Conservation (phyloP, 2,888 invertebrate genomes). For the Thelaira solivaga region DNA sequence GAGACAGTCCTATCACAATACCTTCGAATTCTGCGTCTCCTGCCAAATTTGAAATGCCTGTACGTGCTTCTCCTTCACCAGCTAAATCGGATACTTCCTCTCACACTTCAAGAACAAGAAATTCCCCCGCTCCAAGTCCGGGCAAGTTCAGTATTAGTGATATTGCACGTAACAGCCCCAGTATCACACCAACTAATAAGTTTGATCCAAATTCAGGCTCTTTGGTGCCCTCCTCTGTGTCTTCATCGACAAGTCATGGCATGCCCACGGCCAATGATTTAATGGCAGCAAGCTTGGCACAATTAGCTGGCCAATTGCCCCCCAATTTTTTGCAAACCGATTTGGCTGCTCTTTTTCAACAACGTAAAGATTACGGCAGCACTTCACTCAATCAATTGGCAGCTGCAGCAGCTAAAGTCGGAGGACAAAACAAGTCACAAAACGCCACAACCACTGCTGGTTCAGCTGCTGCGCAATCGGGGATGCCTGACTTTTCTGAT, state of each 20-base stretch:
- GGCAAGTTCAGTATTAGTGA: constrained; percentile 76
- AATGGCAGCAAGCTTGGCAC: constrained; percentile 76
- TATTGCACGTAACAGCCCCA: constrained; percentile 75
- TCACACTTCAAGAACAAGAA: constrained; percentile 78
- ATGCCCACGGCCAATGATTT: constrained; percentile 74
- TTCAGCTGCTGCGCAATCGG: constrained; percentile 35
- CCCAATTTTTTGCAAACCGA: constrained; percentile 75
- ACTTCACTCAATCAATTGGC: constrained; percentile 75
- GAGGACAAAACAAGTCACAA: constrained; percentile 68
- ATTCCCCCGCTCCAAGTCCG: constrained; percentile 78
- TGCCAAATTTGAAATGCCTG: constrained; percentile 79
- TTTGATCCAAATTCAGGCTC: constrained; percentile 67
- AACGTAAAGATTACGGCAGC: constrained; percentile 75
- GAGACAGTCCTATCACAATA: constrained; percentile 76
- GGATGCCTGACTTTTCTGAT: constrained; percentile 66
- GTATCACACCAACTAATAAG: constrained; percentile 75
- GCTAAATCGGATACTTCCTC: constrained; percentile 81
- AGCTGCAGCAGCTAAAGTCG: constrained; percentile 75
- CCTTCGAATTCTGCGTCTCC: constrained; percentile 77
- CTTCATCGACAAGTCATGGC: constrained; percentile 48
- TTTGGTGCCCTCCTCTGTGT: constrained; percentile 64
- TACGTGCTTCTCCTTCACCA: constrained; percentile 80
- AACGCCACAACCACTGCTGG: constrained; percentile 43
- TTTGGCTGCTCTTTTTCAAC: constrained; percentile 74
- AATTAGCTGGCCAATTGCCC: constrained; percentile 74